These are phyloP conservation scores for Drosophila arizonae DNA, from an alignment of 1,140 invertebrate species.

Conservation along the genomic window DNA sequence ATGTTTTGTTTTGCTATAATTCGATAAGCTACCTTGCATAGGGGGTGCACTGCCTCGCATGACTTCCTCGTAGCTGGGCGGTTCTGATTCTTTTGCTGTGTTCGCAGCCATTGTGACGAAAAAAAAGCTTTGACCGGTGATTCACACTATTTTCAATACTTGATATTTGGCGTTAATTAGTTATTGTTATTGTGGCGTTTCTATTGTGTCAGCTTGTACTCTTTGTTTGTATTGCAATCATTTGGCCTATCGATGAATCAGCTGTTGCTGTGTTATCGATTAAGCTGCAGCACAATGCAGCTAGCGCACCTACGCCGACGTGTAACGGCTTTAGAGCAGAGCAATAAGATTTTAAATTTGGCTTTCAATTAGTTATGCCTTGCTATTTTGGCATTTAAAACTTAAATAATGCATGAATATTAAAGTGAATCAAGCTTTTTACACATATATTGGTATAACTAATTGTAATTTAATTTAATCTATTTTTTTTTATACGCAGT, in stretches of 20 bases:
- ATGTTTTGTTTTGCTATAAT: background rate
- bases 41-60: conserved; percentile 48
- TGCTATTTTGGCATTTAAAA: background rate
- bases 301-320: background rate
- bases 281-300: background rate
- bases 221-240: conserved; percentile 31
- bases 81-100: conserved; percentile 50
- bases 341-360: background rate
- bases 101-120: conserved; percentile 25
- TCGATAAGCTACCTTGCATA: conserved; percentile 14
- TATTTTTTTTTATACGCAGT: too few species aligned
- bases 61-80: conserved; percentile 69
- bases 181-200: conserved; percentile 30
- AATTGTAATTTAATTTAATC: too few species aligned
- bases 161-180: conserved; percentile 11
- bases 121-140: conserved; percentile 22
- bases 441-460: too few species aligned
- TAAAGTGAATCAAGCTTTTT: too few species aligned
- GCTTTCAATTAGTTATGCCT: background rate
- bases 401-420: too few species aligned
- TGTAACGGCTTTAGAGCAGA: background rate
- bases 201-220: conserved; percentile 25
- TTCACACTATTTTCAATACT: conserved; percentile 12
- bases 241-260: conserved; percentile 37
- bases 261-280: conserved; percentile 33